phyloP scores from a whole-genome alignment of 2,888 invertebrate genomes.

The Zaprionus lineosus region DNA sequence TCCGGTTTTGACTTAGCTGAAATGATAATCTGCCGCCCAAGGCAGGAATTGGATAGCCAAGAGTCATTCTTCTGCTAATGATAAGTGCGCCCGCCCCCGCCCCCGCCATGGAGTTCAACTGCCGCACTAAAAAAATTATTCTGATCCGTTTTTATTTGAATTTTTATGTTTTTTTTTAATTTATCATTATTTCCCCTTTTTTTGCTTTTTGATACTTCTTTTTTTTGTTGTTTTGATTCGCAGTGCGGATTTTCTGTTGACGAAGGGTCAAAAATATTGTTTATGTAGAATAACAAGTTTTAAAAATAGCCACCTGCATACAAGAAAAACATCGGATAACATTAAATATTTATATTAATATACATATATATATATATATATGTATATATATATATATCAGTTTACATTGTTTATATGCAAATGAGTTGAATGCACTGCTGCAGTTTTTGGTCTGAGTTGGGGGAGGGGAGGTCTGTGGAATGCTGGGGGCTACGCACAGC shows the following conservation, averaged over 20 bases:
- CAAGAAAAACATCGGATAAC: slow-evolving; percentile 14
- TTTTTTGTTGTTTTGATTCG: slow-evolving; percentile 19
- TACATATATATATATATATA: not conserved
- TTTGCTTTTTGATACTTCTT: slow-evolving; percentile 8
- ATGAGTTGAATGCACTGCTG: slow-evolving; percentile 50
- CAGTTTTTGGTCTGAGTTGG: slow-evolving; percentile 4
- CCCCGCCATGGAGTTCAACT: slow-evolving; percentile 43
- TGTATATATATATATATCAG: slow-evolving; percentile 1
- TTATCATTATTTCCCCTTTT: no score
- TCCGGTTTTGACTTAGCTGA: no score
- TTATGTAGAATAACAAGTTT: slow-evolving; percentile 35
- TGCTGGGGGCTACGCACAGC: no score
- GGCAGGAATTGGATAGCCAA: no score
- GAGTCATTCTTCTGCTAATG: no score
- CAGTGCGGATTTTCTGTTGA: slow-evolving; percentile 44
- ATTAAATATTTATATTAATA: no score
- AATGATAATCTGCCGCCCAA: no score
- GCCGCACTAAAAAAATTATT: slow-evolving; percentile 29
- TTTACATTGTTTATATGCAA: slow-evolving; percentile 14
- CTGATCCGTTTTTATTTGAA: slow-evolving; percentile 22
- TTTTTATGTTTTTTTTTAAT: slow-evolving; percentile 24
- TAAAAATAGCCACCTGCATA: slow-evolving; percentile 52
- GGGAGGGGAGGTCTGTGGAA: slow-evolving; percentile 1
- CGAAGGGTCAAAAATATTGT: slow-evolving; percentile 33
- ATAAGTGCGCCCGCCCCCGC: no score